Base-by-base conservation (phyloP, 2,797 vertebrate species). In the Pygocentrus nattereri region DNA sequence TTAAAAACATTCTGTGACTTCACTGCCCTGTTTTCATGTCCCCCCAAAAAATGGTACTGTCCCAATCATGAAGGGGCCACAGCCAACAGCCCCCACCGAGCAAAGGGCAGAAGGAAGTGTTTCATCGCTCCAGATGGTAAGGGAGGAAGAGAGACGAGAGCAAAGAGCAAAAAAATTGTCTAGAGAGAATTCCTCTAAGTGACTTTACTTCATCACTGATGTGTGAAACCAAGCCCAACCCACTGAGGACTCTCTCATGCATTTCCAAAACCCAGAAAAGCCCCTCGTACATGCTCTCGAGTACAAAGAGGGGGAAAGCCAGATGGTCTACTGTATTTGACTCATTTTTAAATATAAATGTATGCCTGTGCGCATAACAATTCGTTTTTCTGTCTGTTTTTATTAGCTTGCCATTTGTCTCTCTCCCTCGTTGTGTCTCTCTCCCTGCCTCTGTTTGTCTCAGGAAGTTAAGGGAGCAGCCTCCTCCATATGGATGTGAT, bases 401-500 rank as follows among this genome's bases (percentile, higher is more conserved):
- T 85, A 34, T 79, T 52, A 82, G 79, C 58, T 27, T 83, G 41
- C 27, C 58, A 76, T 80, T 44, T 1, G 68, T 76, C 78, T 78
- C 52, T 82, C 56, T 79, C 61, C 76, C 61, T 74, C 72, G 80
- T 76, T 75, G 72, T 82, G 30, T 85, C 82, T 78, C 81, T 80
- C n/a, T 6, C 41, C 64, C 58, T 82, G 79, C 82, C 69, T 76
- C 74, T 78, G 21, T 50, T 38, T 44, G 25, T 67, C 61, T 74
- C 82, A 82, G 83, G 84, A 84, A 86, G 83, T 80, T 70, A 79
- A 85, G 34, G 68, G 85, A 68, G 74, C 81, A 80, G 79, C 86
- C 87, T 85, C 87, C 87, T 90, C 90, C 94, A 95, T 94, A 94
- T 95, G 94, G 94, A 94, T 94, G 90, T 91, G 91, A 95, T 95